Evolutionary conservation across 1,140 invertebrate genomes (phyloP).

Genomic region (Melanaphis sacchari): DNA sequence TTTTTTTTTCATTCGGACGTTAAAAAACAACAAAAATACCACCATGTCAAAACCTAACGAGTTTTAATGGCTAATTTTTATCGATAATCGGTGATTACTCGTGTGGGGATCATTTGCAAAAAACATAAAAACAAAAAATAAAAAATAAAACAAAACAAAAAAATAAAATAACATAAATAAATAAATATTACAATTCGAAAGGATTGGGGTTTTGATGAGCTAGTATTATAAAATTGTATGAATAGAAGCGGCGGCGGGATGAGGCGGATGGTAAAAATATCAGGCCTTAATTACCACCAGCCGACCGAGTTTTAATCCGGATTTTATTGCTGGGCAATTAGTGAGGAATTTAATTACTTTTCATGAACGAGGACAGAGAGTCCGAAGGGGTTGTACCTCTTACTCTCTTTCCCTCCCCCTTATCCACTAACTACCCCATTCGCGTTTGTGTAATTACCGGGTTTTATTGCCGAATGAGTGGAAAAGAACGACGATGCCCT

Average conservation of each 20-base stretch:
- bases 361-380: not conserved
- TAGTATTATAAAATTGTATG: conserved; percentile 37
- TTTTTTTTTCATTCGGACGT: not conserved
- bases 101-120: not conserved
- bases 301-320: conserved; percentile 54
- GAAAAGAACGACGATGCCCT: conserved; percentile 38
- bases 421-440: not conserved
- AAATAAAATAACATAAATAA: not conserved
- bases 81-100: conserved; percentile 48
- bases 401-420: not conserved
- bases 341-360: conserved; percentile 57
- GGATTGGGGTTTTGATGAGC: conserved; percentile 44
- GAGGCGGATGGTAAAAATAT: conserved; percentile 46
- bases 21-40: conserved; percentile 32
- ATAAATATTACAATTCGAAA: conserved; percentile 32
- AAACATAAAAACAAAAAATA: conserved; percentile 36
- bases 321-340: conserved; percentile 57
- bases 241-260: not conserved
- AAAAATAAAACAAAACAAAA: not conserved
- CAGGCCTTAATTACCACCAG: conserved; percentile 50
- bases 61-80: conserved; percentile 46
- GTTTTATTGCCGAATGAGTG: conserved; percentile 53
- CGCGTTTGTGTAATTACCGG: conserved; percentile 49
- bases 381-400: conserved; percentile 50
- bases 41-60: not conserved